Evolutionary conservation across 2,797 vertebrate species (phyloP).

Genomic region (Gobio occitaniae): DNA sequence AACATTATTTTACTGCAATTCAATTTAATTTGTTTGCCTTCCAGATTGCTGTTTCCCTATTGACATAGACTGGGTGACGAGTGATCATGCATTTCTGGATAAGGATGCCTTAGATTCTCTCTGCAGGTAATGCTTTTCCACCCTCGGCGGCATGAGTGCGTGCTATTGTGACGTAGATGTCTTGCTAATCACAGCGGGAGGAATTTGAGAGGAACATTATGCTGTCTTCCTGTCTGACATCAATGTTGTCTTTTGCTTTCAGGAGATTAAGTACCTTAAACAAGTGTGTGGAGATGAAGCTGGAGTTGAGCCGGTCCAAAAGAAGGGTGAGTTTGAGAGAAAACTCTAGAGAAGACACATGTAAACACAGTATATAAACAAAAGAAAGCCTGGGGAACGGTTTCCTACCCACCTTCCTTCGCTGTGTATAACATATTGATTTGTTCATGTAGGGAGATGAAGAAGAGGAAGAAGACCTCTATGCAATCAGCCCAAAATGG

Average conservation of each 20-base stretch:
- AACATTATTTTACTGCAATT: constrained; percentile 39
- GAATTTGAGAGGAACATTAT: constrained; percentile 10
- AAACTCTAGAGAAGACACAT: constrained; percentile 9
- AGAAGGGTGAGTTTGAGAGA: constrained; percentile 75
- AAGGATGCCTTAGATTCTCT: constrained; percentile 84
- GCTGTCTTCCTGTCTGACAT: constrained; percentile 19
- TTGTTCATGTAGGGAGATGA: constrained; percentile 75
- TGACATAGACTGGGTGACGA: constrained; percentile 81
- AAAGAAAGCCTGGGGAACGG: background rate
- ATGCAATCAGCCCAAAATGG: constrained; percentile 88
- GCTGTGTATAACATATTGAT: constrained; percentile 15
- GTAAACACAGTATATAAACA: constrained; percentile 29
- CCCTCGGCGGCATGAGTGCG: background rate
- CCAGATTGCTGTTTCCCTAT: constrained; percentile 86
- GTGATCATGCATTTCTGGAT: constrained; percentile 88
- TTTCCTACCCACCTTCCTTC: background rate
- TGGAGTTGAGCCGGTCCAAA: constrained; percentile 81
- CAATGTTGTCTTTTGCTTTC: constrained; percentile 39
- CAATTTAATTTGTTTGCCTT: constrained; percentile 42
- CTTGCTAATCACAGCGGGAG: constrained; percentile 9
- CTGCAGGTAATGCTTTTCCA: constrained; percentile 80
- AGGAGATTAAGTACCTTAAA: constrained; percentile 88
- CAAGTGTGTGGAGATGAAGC: constrained; percentile 85
- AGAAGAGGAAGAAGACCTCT: constrained; percentile 82
- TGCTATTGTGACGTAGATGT: constrained; percentile 4